phyloP scores from a whole-genome alignment of 2,888 invertebrate species.

The Lagria hirta region DNA sequence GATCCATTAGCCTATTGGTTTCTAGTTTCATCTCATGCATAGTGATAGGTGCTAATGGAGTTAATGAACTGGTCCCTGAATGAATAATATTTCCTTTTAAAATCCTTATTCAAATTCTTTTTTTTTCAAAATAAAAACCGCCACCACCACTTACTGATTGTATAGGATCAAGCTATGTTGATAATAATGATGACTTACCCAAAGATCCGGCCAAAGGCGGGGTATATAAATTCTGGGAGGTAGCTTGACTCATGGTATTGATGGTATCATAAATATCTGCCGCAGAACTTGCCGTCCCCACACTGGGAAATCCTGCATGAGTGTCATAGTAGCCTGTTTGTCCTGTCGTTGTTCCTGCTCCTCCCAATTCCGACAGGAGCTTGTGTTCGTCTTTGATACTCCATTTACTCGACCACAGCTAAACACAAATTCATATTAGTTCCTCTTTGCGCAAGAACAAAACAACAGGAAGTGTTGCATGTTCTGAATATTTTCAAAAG shows the following conservation, averaged over 20 bases:
- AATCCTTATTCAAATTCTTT: slow-evolving; percentile 16
- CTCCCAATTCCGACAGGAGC: slow-evolving; percentile 77
- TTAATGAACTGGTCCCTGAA: slow-evolving; percentile 65
- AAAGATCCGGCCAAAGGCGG: slow-evolving; percentile 73
- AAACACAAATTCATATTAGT: no score
- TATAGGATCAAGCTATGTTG: slow-evolving; percentile 1
- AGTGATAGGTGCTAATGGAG: slow-evolving; percentile 71
- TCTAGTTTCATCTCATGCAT: slow-evolving; percentile 76
- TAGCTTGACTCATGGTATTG: slow-evolving; percentile 73
- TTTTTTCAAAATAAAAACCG: slow-evolving; percentile 13
- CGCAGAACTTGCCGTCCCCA: slow-evolving; percentile 54
- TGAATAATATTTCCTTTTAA: slow-evolving; percentile 29
- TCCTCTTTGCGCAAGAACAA: no score
- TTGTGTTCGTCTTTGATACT: slow-evolving; percentile 90
- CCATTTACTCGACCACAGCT: slow-evolving; percentile 88
- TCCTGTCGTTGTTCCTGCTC: slow-evolving; percentile 56
- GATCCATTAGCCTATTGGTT: slow-evolving; percentile 62
- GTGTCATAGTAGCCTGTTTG: slow-evolving; percentile 60
- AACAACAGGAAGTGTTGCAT: no score
- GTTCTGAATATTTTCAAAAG: no score
- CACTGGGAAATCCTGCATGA: slow-evolving; percentile 59
- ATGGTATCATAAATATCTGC: slow-evolving; percentile 68
- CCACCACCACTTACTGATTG: slow-evolving; percentile 30
- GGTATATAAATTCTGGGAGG: slow-evolving; percentile 72
- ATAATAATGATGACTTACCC: slow-evolving; percentile 55